phyloP scores from a whole-genome alignment of 2,888 invertebrate species.

The Nemurella pictetii region DNA sequence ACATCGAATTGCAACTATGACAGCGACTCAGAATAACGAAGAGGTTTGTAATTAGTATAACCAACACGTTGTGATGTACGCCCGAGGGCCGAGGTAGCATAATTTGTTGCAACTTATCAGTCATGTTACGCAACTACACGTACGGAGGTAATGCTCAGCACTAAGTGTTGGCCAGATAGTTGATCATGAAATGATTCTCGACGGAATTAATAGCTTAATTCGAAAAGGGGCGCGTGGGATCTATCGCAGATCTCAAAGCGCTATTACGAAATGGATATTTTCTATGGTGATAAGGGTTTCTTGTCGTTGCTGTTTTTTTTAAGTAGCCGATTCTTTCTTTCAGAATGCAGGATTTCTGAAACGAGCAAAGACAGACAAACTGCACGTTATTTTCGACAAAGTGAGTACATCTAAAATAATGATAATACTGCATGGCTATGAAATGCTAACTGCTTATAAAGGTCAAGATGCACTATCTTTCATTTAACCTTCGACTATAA shows the following conservation, averaged over 20 bases:
- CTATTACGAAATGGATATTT: not conserved
- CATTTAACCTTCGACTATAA: slow-evolving; percentile 7
- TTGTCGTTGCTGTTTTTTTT: slow-evolving; percentile 15
- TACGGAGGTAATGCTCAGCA: not conserved
- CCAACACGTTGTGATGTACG: too few relatives aligned
- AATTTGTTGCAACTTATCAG: not conserved
- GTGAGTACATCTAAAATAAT: slow-evolving; percentile 48
- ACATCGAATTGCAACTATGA: not conserved
- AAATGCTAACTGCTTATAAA: not conserved
- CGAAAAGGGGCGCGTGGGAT: not conserved
- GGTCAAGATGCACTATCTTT: not conserved
- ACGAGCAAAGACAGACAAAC: slow-evolving; percentile 83
- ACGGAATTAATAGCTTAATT: not conserved
- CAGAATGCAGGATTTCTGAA: slow-evolving; percentile 86
- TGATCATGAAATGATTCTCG: not conserved
- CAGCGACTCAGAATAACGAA: not conserved
- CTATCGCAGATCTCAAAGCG: not conserved
- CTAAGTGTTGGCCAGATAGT: not conserved
- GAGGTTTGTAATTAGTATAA: not conserved
- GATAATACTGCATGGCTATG: not conserved
- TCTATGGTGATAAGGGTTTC: too few relatives aligned
- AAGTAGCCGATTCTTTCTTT: slow-evolving; percentile 47
- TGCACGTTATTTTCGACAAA: slow-evolving; percentile 85
- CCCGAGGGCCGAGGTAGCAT: slow-evolving; percentile 23
- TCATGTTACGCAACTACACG: not conserved